Conservation (phyloP, 2,113 vertebrate species). For the Sylvietta virens region DNA sequence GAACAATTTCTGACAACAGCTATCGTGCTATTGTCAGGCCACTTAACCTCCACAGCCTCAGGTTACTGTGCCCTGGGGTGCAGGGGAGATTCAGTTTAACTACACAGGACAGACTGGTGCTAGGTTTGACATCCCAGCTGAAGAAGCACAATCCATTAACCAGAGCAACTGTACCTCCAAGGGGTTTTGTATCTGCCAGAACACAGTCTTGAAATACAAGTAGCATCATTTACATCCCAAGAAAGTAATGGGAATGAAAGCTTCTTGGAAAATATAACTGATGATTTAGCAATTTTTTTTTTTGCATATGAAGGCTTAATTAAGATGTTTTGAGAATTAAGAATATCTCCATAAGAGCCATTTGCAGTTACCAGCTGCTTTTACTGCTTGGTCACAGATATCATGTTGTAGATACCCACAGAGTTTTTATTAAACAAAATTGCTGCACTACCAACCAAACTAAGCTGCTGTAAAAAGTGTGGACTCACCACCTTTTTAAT, state of each 20-base stretch:
- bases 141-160: background rate
- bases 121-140: background rate
- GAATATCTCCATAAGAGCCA: background rate
- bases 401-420: background rate
- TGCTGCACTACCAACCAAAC: background rate
- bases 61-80: background rate
- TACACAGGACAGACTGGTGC: background rate
- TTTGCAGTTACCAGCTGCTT: background rate
- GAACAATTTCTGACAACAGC: constrained; percentile 27
- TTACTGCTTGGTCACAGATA: background rate
- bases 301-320: background rate
- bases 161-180: background rate
- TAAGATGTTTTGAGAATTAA: background rate
- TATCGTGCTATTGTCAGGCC: background rate
- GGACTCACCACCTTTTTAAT: background rate
- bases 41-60: background rate
- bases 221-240: background rate
- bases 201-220: constrained; percentile 1
- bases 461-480: background rate
- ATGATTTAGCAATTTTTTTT: background rate
- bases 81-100: background rate
- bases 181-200: background rate
- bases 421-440: background rate
- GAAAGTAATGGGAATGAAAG: background rate
- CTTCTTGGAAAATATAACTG: background rate